These are phyloP conservation scores for Mus spretus DNA, from an alignment of 2,797 vertebrate genomes.

Conservation along the genomic window DNA sequence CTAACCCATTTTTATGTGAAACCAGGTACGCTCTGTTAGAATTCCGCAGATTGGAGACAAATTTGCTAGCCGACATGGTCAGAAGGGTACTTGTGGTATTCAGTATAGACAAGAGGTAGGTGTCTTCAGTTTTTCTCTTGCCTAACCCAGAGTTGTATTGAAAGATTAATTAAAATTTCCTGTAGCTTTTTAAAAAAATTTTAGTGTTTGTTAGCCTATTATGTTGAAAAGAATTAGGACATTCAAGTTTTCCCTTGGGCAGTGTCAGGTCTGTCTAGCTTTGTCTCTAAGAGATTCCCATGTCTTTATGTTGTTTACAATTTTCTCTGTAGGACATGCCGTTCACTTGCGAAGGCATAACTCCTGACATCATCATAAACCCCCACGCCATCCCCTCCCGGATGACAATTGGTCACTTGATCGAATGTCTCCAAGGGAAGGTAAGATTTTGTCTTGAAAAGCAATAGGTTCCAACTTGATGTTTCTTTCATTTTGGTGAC, in stretches of 20 bases:
- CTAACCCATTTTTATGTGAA: slow-evolving; percentile 63
- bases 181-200: slow-evolving; percentile 37
- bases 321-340: slow-evolving; percentile 95
- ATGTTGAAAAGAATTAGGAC: slow-evolving; percentile 17
- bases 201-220: background rate
- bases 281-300: slow-evolving; percentile 9
- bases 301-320: slow-evolving; percentile 10
- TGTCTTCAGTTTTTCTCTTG: background rate
- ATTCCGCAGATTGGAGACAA: slow-evolving; percentile 99
- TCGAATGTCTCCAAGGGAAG: slow-evolving; percentile 99
- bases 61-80: slow-evolving; percentile 98
- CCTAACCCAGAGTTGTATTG: slow-evolving; percentile 6
- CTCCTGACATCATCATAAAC: slow-evolving; percentile 99
- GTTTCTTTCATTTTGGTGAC: slow-evolving; percentile 21
- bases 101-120: slow-evolving; percentile 98
- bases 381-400: slow-evolving; percentile 99
- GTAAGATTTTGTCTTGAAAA: slow-evolving; percentile 86
- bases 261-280: slow-evolving; percentile 12
- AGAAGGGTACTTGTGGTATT: slow-evolving; percentile 99
- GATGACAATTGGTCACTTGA: slow-evolving; percentile 99
- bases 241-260: background rate
- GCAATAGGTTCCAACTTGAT: background rate
- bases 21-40: slow-evolving; percentile 97
- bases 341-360: slow-evolving; percentile 99
- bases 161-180: slow-evolving; percentile 61